A percentile compares a stretch with the other conserved stretches of the same genome.
phyloP scores from a whole-genome alignment of 2,888 invertebrate genomes.

The Andrena haemorrhoa region DNA sequence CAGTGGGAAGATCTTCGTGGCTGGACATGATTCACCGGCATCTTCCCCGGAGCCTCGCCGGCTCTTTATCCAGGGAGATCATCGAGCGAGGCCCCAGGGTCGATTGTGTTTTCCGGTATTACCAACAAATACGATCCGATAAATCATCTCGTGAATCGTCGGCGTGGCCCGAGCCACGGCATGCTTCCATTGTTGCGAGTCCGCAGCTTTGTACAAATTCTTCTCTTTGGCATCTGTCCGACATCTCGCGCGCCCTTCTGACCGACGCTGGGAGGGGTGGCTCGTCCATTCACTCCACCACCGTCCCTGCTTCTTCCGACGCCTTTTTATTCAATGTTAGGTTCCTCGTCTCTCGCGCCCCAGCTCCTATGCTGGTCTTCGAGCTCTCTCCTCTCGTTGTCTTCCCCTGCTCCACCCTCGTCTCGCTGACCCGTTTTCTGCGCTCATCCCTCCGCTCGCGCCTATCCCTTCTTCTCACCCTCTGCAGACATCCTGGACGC shows the following conservation, averaged over 20 bases:
- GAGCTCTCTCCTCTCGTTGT: neutral
- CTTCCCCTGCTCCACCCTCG: neutral
- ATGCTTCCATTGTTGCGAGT: constrained; percentile 60
- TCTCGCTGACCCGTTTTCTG: constrained; percentile 32
- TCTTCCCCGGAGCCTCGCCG: neutral
- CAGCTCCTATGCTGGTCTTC: neutral
- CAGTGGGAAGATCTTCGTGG: constrained; percentile 23
- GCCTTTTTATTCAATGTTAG: neutral
- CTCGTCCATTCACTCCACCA: constrained; percentile 20
- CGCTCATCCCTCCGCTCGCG: constrained; percentile 9
- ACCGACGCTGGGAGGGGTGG: constrained; percentile 30
- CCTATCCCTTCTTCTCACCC: constrained; percentile 18
- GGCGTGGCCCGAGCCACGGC: constrained; percentile 65
- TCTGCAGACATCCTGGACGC: constrained; percentile 46
- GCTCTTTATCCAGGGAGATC: constrained; percentile 52
- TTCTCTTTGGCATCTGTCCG: constrained; percentile 72
- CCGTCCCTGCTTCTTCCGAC: constrained; percentile 17
- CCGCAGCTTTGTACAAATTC: constrained; percentile 67
- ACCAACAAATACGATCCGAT: constrained; percentile 73
- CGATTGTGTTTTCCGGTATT: constrained; percentile 65
- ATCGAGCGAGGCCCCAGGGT: constrained; percentile 28
- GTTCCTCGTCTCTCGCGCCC: neutral
- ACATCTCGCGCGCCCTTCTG: constrained; percentile 50
- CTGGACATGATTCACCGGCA: constrained; percentile 48
- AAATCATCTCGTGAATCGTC: constrained; percentile 72